phyloP scores from a whole-genome alignment of 2,113 vertebrate species.

The Brienomyrus brachyistius region DNA sequence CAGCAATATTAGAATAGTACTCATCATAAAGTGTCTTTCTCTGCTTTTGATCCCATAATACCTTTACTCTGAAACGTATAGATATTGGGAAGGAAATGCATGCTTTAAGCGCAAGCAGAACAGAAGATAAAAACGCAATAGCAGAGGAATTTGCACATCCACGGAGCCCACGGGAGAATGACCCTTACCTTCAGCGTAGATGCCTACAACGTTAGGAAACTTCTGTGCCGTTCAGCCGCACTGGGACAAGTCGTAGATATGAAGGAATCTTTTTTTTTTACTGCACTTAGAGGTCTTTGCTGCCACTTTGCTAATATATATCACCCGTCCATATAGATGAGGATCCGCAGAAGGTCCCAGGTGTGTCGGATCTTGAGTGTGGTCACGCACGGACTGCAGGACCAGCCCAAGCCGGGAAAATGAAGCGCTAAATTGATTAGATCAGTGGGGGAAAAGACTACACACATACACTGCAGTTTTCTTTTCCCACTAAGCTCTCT shows the following conservation, averaged over 20 bases:
- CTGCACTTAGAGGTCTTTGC: conserved; percentile 36
- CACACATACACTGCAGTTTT: conserved; percentile 57
- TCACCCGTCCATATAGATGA: conserved; percentile 27
- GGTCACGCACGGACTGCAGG: conserved; percentile 18
- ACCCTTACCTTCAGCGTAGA: conserved; percentile 11
- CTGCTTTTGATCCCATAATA: neutral
- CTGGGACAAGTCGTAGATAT: conserved; percentile 48
- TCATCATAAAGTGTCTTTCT: neutral
- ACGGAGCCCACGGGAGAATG: neutral
- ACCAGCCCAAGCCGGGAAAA: conserved; percentile 37
- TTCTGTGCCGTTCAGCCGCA: neutral
- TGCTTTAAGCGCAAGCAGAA: neutral
- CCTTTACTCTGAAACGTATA: neutral
- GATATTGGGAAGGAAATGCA: neutral
- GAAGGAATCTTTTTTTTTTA: conserved; percentile 25
- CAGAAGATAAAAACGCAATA: neutral
- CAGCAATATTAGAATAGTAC: neutral
- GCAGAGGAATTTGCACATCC: neutral
- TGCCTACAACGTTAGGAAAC: neutral
- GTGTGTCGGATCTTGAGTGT: neutral
- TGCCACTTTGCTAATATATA: conserved; percentile 40
- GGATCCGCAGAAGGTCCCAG: conserved; percentile 30
- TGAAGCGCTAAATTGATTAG: conserved; percentile 56
- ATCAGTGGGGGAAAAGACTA: conserved; percentile 57
- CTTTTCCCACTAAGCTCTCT: conserved; percentile 55